Evolutionary conservation across 1,140 invertebrate genomes (phyloP).

Genomic region (Cataglyphis hispanica): DNA sequence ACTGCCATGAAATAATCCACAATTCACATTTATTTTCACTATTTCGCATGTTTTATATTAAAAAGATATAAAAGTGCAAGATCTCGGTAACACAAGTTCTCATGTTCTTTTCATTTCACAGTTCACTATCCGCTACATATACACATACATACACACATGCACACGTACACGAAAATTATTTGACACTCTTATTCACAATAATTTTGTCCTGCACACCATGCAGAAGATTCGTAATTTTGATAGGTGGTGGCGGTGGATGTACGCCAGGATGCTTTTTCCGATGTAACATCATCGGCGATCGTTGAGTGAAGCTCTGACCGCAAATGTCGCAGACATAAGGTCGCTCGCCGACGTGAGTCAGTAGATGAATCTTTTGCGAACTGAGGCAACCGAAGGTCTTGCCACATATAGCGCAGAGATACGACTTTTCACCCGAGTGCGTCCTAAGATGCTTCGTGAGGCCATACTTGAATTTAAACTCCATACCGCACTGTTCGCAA

Average conservation of each 20-base stretch:
- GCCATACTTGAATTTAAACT: conserved; percentile 89
- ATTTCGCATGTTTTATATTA: conserved; percentile 14
- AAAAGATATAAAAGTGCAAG: conserved; percentile 41
- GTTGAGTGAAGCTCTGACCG: conserved; percentile 85
- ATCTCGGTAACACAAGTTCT: not conserved
- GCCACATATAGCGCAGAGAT: conserved; percentile 88
- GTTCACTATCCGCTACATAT: not conserved
- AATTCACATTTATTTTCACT: not conserved
- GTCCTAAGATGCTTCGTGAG: conserved; percentile 88
- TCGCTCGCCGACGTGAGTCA: conserved; percentile 86
- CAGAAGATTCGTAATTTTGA: conserved; percentile 82
- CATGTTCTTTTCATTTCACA: not conserved
- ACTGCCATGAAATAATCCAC: not conserved
- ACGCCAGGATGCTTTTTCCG: conserved; percentile 87
- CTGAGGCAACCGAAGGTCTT: conserved; percentile 87
- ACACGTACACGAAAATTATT: conserved; percentile 48
- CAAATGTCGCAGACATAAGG: conserved; percentile 87
- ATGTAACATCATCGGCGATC: conserved; percentile 85
- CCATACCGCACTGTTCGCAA: conserved; percentile 88
- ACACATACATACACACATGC: not conserved
- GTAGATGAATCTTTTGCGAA: conserved; percentile 84
- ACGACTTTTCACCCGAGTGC: conserved; percentile 90
- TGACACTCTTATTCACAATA: conserved; percentile 77
- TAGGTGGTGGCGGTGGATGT: conserved; percentile 81
- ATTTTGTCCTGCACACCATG: conserved; percentile 82